Evolutionary conservation across 2,888 invertebrate species (phyloP), one percentile per base, ranked within the genome.

Genomic region (Sabatieria punctata): DNA sequence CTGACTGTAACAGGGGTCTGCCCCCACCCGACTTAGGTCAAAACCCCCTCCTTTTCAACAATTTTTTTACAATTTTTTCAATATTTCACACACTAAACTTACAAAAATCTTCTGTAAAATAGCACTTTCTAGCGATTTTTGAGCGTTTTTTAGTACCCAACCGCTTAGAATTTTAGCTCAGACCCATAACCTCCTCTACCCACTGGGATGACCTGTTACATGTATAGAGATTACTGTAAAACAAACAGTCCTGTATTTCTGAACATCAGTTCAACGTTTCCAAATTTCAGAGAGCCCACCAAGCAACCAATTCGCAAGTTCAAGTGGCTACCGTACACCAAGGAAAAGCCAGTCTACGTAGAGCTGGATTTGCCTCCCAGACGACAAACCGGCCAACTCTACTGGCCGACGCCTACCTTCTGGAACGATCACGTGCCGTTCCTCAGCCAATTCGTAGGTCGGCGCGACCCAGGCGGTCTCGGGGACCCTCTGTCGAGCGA

Each of bases 371-470:
- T 59, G 18, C 63, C 63, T 6, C 55, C 22, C 23, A 13, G 8
- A 23, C 21, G 4, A 4, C 13, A 3, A 3, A 27, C 3, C n/a
- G 15, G 26, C 2, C 55, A 57, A 2, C 48, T 63, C 38, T 59
- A 61, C 48, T 62, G 55, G 51, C 59, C 60, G 8, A 53, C 56
- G 35, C 55, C 61, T 1, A 52, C 53, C 30, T 64, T 63, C 45
- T 64, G 64, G 64, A 64, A 61, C 39, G 50, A 55, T 3, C 41
- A 41, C 21, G 45, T 50, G 39, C 46, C 46, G 21, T n/a, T 23
- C 15, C 39, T 49, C 8, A 4, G n/a, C 41, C 15, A 43, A 13
- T 46, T 42, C 24, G 46, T 19, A 39, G 19, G 8, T 18, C 15
- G 39, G 4, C 22, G 22, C 4, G 3, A 6, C 4, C 19, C 8